phyloP scores from a whole-genome alignment of 2,113 vertebrate species.

The Peromyscus polionotus region DNA sequence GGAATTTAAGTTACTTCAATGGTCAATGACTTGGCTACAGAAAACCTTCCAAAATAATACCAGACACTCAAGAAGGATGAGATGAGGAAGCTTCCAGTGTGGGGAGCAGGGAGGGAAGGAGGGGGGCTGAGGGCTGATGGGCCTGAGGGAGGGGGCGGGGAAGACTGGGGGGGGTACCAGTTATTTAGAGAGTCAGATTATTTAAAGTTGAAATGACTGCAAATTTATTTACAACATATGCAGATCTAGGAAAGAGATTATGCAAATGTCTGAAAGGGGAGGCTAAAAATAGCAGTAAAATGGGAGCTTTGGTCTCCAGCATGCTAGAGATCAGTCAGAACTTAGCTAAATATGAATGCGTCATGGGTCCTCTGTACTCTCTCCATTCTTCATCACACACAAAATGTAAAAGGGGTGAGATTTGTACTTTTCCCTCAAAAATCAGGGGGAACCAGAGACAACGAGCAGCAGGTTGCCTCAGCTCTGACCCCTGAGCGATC shows the following conservation, averaged over 20 bases:
- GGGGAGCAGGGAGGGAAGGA: neutral
- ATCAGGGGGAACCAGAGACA: neutral
- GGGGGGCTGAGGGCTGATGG: neutral
- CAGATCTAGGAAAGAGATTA: constrained; percentile 51
- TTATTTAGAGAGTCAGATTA: constrained; percentile 31
- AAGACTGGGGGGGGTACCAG: neutral
- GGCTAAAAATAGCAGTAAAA: neutral
- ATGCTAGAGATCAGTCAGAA: neutral
- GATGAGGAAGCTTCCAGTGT: too few relatives aligned
- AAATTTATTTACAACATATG: constrained; percentile 74
- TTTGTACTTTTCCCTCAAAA: neutral
- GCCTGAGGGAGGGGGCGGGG: neutral
- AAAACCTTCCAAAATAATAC: constrained; percentile 42
- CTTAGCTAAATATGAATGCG: neutral
- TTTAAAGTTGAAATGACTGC: constrained; percentile 57
- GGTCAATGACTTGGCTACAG: constrained; percentile 45
- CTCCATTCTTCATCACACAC: neutral
- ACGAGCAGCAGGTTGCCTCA: neutral
- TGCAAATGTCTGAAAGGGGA: constrained; percentile 27
- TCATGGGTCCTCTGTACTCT: neutral
- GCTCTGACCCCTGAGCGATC: neutral
- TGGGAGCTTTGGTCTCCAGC: neutral
- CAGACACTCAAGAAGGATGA: constrained; percentile 30
- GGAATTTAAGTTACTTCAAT: constrained; percentile 61
- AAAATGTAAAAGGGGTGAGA: neutral